Evolutionary conservation across 2,888 invertebrate genomes (phyloP).

Genomic region (Pollenia amentaria): DNA sequence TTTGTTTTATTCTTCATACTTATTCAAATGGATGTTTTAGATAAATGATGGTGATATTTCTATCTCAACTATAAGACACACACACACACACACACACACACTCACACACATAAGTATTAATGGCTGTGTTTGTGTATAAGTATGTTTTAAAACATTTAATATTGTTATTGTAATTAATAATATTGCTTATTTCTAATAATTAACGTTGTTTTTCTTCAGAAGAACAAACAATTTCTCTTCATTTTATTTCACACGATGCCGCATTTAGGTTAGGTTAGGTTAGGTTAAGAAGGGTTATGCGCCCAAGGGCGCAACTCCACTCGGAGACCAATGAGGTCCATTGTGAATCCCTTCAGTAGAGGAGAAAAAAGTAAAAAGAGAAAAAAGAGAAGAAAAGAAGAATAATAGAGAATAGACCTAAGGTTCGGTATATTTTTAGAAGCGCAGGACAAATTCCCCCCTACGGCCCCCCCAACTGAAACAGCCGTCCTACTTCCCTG

Average conservation of each 20-base stretch:
- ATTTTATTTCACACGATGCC: constrained; percentile 39
- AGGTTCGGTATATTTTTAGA: too few species aligned
- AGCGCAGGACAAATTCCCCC: too few species aligned
- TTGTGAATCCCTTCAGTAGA: too few species aligned
- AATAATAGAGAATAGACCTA: too few species aligned
- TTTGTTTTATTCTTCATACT: constrained; percentile 58
- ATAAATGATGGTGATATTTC: constrained; percentile 44
- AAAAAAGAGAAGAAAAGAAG: too few species aligned
- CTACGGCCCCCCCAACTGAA: too few species aligned
- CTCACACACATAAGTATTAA: background rate
- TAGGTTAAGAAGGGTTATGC: too few species aligned
- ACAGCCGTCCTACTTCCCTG: too few species aligned
- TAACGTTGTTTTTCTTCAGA: constrained; percentile 56
- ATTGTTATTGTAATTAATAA: constrained; percentile 71
- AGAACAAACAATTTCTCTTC: constrained; percentile 30
- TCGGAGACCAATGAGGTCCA: too few species aligned
- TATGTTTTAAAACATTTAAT: constrained; percentile 44
- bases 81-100: background rate
- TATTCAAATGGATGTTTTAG: constrained; percentile 38
- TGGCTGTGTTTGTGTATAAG: background rate
- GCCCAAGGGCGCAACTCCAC: too few species aligned
- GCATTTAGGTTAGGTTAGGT: too few species aligned
- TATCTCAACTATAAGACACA: background rate
- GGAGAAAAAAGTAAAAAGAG: too few species aligned
- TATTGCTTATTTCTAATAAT: constrained; percentile 72